Evolutionary conservation across 2,797 vertebrate species (phyloP).

Genomic region (Chaetophractus vellerosus): DNA sequence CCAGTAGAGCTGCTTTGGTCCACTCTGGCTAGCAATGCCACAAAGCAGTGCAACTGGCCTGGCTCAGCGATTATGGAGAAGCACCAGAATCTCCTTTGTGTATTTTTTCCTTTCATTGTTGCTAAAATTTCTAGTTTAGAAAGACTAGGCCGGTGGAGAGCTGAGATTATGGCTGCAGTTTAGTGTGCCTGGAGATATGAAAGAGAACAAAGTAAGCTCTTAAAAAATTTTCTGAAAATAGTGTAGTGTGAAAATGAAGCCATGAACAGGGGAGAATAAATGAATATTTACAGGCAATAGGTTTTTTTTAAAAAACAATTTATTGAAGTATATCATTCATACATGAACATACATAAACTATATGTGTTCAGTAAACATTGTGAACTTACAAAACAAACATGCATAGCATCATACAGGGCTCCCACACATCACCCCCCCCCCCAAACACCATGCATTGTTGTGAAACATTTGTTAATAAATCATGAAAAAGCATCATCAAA

Average conservation of each 20-base stretch:
- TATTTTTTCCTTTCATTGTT: background rate
- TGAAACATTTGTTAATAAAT: too few relatives aligned
- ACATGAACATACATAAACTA: too few relatives aligned
- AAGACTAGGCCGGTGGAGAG: background rate
- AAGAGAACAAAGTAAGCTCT: slow-evolving; percentile 37
- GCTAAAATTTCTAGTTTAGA: slow-evolving; percentile 31
- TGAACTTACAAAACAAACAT: too few relatives aligned
- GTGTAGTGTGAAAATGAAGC: slow-evolving; percentile 24
- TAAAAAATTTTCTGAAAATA: slow-evolving; percentile 21
- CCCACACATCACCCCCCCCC: too few relatives aligned
- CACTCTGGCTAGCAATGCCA: background rate
- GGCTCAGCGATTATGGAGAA: background rate
- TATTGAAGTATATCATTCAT: too few relatives aligned
- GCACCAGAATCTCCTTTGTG: background rate
- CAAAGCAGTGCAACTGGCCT: background rate
- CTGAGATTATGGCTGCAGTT: background rate
- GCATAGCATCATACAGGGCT: too few relatives aligned
- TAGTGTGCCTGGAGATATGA: slow-evolving; percentile 15
- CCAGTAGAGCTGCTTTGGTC: background rate
- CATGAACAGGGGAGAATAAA: slow-evolving; percentile 31
- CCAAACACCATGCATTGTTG: too few relatives aligned
- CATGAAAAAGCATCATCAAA: too few relatives aligned
- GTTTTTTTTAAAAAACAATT: background rate
- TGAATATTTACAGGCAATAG: slow-evolving; percentile 4
- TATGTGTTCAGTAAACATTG: too few relatives aligned